A percentile compares a stretch with the other conserved stretches of the same genome.
Conservation (phyloP, 2,113 vertebrate genomes). For the Plecotus auritus region DNA sequence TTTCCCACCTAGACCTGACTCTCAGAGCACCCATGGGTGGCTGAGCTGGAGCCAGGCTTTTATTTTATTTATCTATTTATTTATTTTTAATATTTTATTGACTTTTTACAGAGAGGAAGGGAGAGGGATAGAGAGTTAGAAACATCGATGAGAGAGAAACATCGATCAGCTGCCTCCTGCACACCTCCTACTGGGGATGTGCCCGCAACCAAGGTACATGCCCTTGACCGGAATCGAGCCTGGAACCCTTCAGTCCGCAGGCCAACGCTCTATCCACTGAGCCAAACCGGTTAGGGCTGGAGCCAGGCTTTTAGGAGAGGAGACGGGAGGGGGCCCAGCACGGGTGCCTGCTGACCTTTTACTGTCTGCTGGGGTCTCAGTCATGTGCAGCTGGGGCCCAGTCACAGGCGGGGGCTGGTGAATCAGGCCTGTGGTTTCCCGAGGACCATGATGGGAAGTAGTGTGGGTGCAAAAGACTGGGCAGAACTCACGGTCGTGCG, state of each 20-base stretch:
- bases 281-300: no score
- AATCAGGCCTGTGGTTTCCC: conserved; percentile 27
- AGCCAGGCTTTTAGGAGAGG: background rate
- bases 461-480: background rate
- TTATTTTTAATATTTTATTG: no score
- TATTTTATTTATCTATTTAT: no score
- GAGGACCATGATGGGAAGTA: background rate
- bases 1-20: background rate
- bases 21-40: background rate
- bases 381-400: background rate
- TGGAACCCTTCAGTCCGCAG: no score
- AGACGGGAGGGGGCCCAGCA: background rate
- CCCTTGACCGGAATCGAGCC: no score
- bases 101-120: no score
- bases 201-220: no score
- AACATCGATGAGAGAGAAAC: no score
- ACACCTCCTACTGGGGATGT: no score
- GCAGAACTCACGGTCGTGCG: background rate
- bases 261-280: no score
- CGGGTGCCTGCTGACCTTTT: accelerated
- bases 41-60: background rate
- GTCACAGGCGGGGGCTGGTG: conserved; percentile 25
- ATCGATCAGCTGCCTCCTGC: no score
- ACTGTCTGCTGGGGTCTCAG: background rate
- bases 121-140: no score